A percentile compares a stretch with the other conserved stretches of the same genome.
phyloP scores from a whole-genome alignment of 2,113 vertebrate genomes.

The Serranochromis macrocephalus region DNA sequence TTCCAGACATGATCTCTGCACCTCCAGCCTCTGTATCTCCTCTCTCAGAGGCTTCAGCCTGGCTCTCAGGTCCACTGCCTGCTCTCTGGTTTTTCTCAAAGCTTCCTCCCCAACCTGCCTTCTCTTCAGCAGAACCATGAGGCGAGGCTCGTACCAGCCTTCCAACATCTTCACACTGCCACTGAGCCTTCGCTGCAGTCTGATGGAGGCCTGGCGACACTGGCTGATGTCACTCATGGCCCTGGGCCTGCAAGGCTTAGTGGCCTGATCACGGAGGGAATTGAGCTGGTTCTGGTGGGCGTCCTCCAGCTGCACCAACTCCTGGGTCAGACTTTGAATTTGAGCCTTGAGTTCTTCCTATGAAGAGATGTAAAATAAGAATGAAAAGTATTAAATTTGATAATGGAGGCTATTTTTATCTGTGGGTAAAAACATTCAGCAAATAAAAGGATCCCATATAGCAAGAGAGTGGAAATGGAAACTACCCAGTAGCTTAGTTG shows the following conservation, averaged over 20 bases:
- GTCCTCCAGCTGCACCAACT: slow-evolving; percentile 69
- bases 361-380: neutral
- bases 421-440: neutral
- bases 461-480: neutral
- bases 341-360: slow-evolving; percentile 72
- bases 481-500: neutral
- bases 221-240: slow-evolving; percentile 77
- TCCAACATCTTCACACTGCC: slow-evolving; percentile 75
- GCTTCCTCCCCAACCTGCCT: slow-evolving; percentile 72
- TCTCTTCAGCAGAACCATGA: slow-evolving; percentile 76
- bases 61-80: slow-evolving; percentile 72
- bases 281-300: slow-evolving; percentile 71
- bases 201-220: slow-evolving; percentile 73
- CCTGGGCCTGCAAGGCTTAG: slow-evolving; percentile 43
- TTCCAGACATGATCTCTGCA: slow-evolving; percentile 77
- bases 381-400: neutral
- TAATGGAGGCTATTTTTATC: neutral
- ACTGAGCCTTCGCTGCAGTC: slow-evolving; percentile 78
- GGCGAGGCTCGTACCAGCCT: slow-evolving; percentile 81
- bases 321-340: slow-evolving; percentile 68
- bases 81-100: slow-evolving; percentile 73
- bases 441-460: neutral
- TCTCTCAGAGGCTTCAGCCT: slow-evolving; percentile 73
- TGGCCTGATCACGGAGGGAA: slow-evolving; percentile 55
- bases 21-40: slow-evolving; percentile 65